phyloP scores from a whole-genome alignment of 2,888 invertebrate species.

The Drosophila suboccidentalis region DNA sequence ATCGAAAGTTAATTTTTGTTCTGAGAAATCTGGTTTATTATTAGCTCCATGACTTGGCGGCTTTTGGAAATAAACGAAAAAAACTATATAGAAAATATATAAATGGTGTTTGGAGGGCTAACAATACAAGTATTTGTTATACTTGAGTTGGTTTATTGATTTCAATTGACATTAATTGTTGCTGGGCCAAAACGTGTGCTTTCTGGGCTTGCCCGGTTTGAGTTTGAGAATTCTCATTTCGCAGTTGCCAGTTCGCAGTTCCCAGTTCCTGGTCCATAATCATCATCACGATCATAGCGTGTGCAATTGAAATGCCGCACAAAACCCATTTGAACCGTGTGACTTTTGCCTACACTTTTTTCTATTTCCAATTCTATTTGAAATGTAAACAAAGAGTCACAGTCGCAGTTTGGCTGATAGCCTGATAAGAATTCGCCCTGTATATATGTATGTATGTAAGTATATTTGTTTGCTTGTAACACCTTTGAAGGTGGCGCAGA shows the following conservation, averaged over 20 bases:
- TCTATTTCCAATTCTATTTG: constrained; percentile 17
- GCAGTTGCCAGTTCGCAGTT: neutral
- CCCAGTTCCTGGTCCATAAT: constrained; percentile 30
- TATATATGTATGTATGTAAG: neutral
- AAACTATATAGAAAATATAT: constrained; percentile 3
- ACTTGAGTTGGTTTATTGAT: constrained; percentile 61
- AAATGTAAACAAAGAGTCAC: constrained; percentile 48
- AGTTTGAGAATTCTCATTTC: neutral
- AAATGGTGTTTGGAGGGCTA: constrained; percentile 49
- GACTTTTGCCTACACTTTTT: constrained; percentile 19
- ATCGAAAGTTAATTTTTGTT: constrained; percentile 59
- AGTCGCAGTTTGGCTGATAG: constrained; percentile 25
- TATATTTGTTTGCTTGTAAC: constrained; percentile 47
- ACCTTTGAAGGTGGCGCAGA: constrained; percentile 57
- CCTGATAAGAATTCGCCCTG: constrained; percentile 12
- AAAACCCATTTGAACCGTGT: constrained; percentile 21
- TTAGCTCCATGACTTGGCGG: constrained; percentile 54
- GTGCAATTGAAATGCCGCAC: constrained; percentile 29
- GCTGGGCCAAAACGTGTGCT: constrained; percentile 21
- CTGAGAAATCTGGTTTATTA: constrained; percentile 66
- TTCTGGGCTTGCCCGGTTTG: constrained; percentile 4
- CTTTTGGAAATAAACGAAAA: constrained; percentile 14
- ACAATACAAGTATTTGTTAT: constrained; percentile 25
- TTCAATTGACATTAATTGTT: constrained; percentile 73
- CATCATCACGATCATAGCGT: constrained; percentile 46